These are phyloP conservation scores for Uropsilus gracilis DNA, from an alignment of 2,113 vertebrate genomes.

Conservation along the genomic window DNA sequence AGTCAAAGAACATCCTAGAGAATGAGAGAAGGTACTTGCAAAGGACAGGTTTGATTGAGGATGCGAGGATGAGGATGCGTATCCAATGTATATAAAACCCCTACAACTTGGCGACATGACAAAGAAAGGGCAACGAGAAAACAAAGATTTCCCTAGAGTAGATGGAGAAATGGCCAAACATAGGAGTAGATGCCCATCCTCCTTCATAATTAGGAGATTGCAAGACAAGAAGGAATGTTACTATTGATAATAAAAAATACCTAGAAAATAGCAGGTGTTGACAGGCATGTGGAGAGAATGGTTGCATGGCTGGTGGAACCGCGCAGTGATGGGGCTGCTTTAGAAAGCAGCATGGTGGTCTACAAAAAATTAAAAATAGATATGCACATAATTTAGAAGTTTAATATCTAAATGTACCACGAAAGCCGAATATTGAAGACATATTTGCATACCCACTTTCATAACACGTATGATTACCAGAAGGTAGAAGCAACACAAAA, in stretches of 20 bases:
- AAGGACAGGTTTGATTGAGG: not conserved
- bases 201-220: not conserved
- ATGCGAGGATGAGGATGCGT: not conserved
- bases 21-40: not conserved
- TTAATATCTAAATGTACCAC: not conserved
- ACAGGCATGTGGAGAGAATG: not conserved
- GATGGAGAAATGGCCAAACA: too few relatives aligned
- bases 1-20: not conserved
- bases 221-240: not conserved
- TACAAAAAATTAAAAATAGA: not conserved
- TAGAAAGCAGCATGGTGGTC: not conserved
- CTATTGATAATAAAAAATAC: not conserved
- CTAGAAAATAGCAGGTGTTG: not conserved
- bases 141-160: not conserved
- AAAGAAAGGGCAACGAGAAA: not conserved
- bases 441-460: not conserved
- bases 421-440: not conserved
- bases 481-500: not conserved
- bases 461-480: too few relatives aligned
- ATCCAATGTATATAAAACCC: not conserved
- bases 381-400: not conserved
- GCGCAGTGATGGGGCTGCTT: not conserved
- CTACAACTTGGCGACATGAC: not conserved
- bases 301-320: too few relatives aligned
- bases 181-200: not conserved